Conservation (phyloP, 2,888 invertebrate genomes). For the Blera fallax region DNA sequence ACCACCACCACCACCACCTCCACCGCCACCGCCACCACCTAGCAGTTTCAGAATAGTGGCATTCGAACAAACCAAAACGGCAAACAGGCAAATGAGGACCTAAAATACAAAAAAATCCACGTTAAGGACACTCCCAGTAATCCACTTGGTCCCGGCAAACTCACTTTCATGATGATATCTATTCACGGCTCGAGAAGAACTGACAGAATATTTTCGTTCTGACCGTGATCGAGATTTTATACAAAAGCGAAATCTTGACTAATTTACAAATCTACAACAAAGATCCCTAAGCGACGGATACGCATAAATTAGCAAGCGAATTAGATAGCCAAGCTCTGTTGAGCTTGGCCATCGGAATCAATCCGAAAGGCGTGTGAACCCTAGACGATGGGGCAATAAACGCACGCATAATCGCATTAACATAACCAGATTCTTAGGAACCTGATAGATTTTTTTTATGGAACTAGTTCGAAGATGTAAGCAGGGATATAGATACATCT, state of each 20-base stretch:
- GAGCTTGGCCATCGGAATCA: neutral
- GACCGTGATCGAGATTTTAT: conserved; percentile 29
- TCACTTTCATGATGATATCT: conserved; percentile 58
- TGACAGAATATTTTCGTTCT: conserved; percentile 17
- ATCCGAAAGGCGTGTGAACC: neutral
- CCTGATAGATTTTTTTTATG: neutral
- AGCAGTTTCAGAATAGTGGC: conserved; percentile 31
- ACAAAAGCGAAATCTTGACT: neutral
- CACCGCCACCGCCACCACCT: neutral
- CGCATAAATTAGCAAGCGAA: neutral
- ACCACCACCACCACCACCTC: neutral
- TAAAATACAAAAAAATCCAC: neutral
- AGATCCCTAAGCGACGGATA: neutral
- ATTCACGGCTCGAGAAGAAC: conserved; percentile 24
- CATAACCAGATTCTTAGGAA: neutral
- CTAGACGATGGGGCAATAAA: neutral
- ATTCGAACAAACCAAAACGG: conserved; percentile 40
- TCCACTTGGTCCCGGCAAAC: neutral
- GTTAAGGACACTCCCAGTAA: neutral
- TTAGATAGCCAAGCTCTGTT: neutral
- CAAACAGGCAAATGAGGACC: conserved; percentile 53
- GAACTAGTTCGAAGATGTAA: neutral
- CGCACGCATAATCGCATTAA: neutral
- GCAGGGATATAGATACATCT: neutral
- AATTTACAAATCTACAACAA: neutral